These are phyloP conservation scores for Caenorhabditis wallacei DNA, from an alignment of 2,888 invertebrate genomes.

Conservation along the genomic window DNA sequence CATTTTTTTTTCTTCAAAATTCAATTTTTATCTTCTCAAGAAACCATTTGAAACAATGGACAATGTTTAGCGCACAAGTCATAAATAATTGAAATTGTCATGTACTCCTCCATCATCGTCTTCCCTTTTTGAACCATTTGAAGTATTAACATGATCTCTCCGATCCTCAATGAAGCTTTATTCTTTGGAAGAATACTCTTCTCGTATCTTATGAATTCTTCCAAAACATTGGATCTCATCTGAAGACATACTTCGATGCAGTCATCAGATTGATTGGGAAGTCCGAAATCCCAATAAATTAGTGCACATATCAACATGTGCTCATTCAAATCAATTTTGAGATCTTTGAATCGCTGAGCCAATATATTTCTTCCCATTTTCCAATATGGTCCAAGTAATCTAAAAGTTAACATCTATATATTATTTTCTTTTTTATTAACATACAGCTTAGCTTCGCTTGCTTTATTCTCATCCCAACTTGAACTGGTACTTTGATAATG, in stretches of 20 bases:
- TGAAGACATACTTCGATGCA: slow-evolving; percentile 24
- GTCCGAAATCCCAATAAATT: slow-evolving; percentile 21
- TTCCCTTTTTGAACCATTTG: slow-evolving; percentile 31
- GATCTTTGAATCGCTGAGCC: not conserved
- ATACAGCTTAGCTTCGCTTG: not conserved
- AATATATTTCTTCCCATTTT: not conserved
- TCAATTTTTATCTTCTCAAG: too few species aligned
- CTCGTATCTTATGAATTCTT: slow-evolving; percentile 32
- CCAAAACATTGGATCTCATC: slow-evolving; percentile 5
- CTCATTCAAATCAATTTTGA: not conserved
- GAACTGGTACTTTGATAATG: slow-evolving; percentile 13
- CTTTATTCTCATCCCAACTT: not conserved
- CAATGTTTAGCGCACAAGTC: slow-evolving; percentile 40
- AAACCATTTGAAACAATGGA: slow-evolving; percentile 21
- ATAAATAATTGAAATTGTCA: slow-evolving; percentile 41
- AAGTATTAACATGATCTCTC: slow-evolving; percentile 23
- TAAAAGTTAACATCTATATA: not conserved
- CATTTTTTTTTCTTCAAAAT: too few species aligned
- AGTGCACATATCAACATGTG: not conserved
- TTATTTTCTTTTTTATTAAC: not conserved
- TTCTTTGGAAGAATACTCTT: not conserved
- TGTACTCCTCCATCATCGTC: slow-evolving; percentile 24
- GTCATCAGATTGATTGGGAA: slow-evolving; percentile 40
- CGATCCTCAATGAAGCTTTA: slow-evolving; percentile 7
- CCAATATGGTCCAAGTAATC: slow-evolving; percentile 5